Evolutionary conservation across 2,113 vertebrate species (phyloP).

Genomic region (Tragulus kanchil): DNA sequence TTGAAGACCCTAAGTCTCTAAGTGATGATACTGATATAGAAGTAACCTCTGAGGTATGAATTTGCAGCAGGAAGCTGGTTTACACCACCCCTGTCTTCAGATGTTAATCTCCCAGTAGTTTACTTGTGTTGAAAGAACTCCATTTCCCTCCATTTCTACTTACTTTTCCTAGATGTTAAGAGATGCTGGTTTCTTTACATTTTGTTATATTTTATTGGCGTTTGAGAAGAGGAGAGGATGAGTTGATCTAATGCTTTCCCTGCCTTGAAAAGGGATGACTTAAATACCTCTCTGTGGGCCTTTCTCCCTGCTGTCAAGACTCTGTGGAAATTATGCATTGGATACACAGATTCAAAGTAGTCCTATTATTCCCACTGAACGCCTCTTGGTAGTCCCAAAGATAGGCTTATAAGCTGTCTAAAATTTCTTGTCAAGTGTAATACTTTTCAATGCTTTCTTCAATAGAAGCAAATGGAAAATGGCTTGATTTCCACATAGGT

Average conservation of each 20-base stretch:
- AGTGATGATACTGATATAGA: constrained; percentile 96
- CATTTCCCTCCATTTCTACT: background rate
- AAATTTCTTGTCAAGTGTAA: background rate
- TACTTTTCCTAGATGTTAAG: constrained; percentile 10
- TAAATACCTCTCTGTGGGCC: background rate
- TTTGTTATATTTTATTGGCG: constrained; percentile 58
- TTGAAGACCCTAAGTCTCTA: constrained; percentile 94
- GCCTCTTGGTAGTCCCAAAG: background rate
- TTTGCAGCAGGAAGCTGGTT: background rate
- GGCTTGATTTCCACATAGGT: background rate
- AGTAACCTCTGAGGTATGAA: constrained; percentile 92
- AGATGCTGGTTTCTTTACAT: constrained; percentile 11
- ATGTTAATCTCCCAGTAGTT: background rate
- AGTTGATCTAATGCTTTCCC: background rate
- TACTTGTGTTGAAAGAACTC: background rate
- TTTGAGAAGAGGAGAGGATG: constrained; percentile 35
- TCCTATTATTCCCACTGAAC: background rate
- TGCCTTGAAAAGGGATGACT: background rate
- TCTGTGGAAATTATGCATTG: background rate
- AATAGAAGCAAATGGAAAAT: constrained; percentile 38
- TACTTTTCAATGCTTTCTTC: constrained; percentile 22
- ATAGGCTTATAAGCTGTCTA: background rate
- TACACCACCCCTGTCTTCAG: background rate
- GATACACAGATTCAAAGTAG: background rate
- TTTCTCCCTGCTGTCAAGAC: background rate